Evolutionary conservation across 2,888 invertebrate species (phyloP), one percentile per base, ranked within the genome.

Genomic region (Chrysolina haemoptera): DNA sequence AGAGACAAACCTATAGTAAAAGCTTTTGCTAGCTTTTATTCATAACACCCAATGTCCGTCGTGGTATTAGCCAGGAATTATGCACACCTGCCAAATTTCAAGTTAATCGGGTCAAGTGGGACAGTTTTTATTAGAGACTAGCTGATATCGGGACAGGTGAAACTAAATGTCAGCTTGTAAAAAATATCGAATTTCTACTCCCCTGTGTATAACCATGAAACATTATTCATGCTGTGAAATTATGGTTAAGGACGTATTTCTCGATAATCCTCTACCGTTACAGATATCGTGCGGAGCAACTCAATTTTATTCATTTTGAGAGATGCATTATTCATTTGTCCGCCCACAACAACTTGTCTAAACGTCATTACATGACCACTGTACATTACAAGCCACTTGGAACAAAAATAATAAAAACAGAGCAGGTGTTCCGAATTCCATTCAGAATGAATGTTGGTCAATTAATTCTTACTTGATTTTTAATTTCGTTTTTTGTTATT

Each of bases 261-360:
- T 22, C 48, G 46, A 65, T 65, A 22, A 65, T 59, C 59, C 2
- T 11, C 59, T 8, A 59, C 35, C 10, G 35, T n/a, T 59, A 59
- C 59, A 12, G n/a, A 59, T 59, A 59, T 59, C 59, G 63, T 43
- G 68, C 50, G 18, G 55, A 14, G 73, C 70, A 76, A 74, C 70
- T 74, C 71, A 68, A 76, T 79, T 79, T 78, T 76, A 77, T 79
- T 76, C 73, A 78, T 77, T 77, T 77, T 55, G 67, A 73, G 71
- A 68, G 71, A 80, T 80, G 77, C 74, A 80, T 80, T 78, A 79
- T 81, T 80, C 80, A 81, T 79, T 50, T 48, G 66, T 66, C 66
- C 66, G 66, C 66, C 66, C 35, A 66, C 66, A 66, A 66, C 66
- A 74, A 76, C 74, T 75, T 75, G 74, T 75, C 71, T 71, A 75